Base-by-base conservation (phyloP, 1,140 invertebrate genomes). In the Caenorhabditis tropicalis region DNA sequence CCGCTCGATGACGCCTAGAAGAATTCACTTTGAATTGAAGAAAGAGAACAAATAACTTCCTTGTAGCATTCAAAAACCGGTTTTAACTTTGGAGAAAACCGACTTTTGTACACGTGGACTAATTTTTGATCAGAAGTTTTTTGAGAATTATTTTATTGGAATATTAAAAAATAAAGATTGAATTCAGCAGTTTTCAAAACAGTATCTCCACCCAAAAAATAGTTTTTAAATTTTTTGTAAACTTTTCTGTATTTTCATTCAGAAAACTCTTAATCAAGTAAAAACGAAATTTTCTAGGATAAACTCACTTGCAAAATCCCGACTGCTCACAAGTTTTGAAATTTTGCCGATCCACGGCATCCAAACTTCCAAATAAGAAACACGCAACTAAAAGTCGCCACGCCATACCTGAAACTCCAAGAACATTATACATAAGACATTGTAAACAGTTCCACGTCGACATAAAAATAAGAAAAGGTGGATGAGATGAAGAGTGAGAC, bases 281-380 rank as follows among this genome's bases (percentile, higher is more conserved):
- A 15, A 48, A n/a, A 39, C 24, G 15, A 19, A 0, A 27, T 1
- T 24, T n/a, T 51, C 24, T 4, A 6, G 24, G 9, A n/a, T 53
- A 15, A 51, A 79, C 51, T 31, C 36, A 91, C 90, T 89, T 91
- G 90, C 90, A 91, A 60, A 91, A 91, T 56, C 83, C 83, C 7
- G 90, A 85, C 39, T 91, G 90, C 12, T 90, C 87, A 79, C 90
- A 91, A 10, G 88, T 89, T 85, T 91, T 91, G 65, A 91, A 91
- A 16, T 91, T 87, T 12, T 39, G 33, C 29, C 83, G 19, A 24
- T 87, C 86, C 4, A 87, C 86, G 19, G 86, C 85, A 12, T 29
- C 39, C 19, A 58, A 9, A 1, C 58, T 16, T 19, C 24, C 58
- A 15, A 82, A 12, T 9, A 86, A 53, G 31, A 82, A n/a, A 6